Evolutionary conservation across 1,140 invertebrate genomes (phyloP).

Genomic region (Belonocnema kinseyi): DNA sequence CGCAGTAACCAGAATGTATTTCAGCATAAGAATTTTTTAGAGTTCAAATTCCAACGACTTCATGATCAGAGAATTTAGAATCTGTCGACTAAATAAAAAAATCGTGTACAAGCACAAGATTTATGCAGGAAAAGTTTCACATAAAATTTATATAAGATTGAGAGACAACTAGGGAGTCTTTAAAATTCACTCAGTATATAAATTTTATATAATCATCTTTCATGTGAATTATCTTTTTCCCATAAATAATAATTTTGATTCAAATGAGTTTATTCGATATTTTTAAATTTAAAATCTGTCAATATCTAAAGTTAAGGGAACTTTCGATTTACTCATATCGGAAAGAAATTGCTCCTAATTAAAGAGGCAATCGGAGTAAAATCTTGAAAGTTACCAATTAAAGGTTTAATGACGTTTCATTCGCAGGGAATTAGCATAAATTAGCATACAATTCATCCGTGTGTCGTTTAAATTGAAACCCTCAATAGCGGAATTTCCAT

Average conservation of each 20-base stretch:
- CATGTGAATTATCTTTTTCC: neutral
- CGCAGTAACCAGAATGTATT: neutral
- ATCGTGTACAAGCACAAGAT: neutral
- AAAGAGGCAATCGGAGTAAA: conserved; percentile 41
- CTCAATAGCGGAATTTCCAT: neutral
- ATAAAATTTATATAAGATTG: conserved; percentile 22
- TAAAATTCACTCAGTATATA: neutral
- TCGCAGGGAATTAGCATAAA: conserved; percentile 46
- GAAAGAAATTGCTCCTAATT: conserved; percentile 4
- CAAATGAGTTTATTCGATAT: neutral
- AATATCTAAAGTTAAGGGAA: neutral
- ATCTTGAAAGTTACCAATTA: conserved; percentile 46
- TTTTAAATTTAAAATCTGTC: neutral
- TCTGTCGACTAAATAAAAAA: too few species aligned
- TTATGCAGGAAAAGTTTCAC: neutral
- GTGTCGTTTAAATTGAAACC: neutral
- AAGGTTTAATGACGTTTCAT: conserved; percentile 18
- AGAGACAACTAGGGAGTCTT: neutral
- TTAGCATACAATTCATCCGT: conserved; percentile 46
- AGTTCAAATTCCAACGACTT: too few species aligned
- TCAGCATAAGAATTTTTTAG: neutral
- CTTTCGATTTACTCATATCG: conserved; percentile 7
- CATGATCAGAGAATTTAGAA: too few species aligned
- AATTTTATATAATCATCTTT: conserved; percentile 12
- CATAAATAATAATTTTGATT: neutral